phyloP scores from a whole-genome alignment of 2,797 vertebrate genomes.

The Sorex maritimensis region DNA sequence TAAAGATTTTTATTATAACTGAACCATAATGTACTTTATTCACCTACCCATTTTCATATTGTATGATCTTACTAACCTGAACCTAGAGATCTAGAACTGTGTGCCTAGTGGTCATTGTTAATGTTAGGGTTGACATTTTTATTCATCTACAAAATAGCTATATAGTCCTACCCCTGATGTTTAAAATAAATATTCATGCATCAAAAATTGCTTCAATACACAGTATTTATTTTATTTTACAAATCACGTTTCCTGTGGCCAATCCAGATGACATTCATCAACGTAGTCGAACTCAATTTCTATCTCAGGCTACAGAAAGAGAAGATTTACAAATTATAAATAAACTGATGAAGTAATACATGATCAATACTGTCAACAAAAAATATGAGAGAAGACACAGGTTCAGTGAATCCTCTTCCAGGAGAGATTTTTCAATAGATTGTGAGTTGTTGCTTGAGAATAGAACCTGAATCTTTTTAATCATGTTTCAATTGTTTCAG shows the following conservation, averaged over 20 bases:
- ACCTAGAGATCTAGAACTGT: background rate
- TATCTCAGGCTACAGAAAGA: conserved; percentile 43
- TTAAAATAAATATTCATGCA: conserved; percentile 61
- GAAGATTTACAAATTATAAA: conserved; percentile 60
- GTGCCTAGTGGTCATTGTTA: background rate
- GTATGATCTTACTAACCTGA: background rate
- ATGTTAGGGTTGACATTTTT: background rate
- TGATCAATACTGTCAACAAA: conserved; percentile 43
- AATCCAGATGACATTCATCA: conserved; percentile 69
- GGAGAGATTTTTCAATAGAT: background rate
- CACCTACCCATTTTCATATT: background rate
- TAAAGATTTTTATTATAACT: background rate
- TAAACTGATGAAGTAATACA: background rate
- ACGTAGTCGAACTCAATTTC: conserved; percentile 70
- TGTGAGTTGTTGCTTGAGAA: background rate
- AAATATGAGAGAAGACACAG: background rate
- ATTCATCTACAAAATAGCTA: background rate
- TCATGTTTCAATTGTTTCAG: conserved; percentile 26
- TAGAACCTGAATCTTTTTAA: background rate
- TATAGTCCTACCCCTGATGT: background rate
- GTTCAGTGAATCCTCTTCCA: background rate
- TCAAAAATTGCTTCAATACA: conserved; percentile 68
- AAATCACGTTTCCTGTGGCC: conserved; percentile 66
- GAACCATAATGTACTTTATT: background rate
- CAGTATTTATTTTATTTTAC: conserved; percentile 70